A percentile compares a stretch with the other conserved stretches of the same genome.
These are phyloP conservation scores for Meganola albula DNA, from an alignment of 2,888 invertebrate species.

Conservation along the genomic window DNA sequence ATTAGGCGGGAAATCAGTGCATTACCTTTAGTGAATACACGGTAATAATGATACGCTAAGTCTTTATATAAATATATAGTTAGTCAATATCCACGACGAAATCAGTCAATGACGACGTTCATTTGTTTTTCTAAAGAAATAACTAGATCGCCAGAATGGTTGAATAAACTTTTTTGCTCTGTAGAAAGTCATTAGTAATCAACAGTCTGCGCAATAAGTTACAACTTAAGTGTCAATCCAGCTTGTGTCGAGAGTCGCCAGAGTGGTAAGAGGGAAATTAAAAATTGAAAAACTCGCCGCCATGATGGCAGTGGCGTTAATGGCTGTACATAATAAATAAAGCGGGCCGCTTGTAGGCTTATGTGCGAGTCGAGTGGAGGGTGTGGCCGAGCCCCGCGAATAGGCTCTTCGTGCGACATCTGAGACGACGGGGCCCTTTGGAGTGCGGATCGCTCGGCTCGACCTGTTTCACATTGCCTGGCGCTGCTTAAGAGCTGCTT, in stretches of 20 bases:
- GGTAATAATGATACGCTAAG: too few species aligned
- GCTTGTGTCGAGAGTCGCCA: slow-evolving; percentile 55
- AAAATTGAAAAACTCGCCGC: slow-evolving; percentile 75
- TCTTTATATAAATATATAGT: too few species aligned
- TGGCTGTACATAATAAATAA: slow-evolving; percentile 78
- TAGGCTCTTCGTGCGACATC: slow-evolving; percentile 73
- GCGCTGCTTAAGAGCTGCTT: slow-evolving; percentile 65
- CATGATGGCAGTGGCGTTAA: slow-evolving; percentile 74
- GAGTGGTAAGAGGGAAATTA: slow-evolving; percentile 68
- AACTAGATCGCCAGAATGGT: slow-evolving; percentile 9
- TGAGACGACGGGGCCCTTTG: slow-evolving; percentile 71
- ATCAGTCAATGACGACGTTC: too few species aligned
- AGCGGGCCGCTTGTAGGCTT: slow-evolving; percentile 70
- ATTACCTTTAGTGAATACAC: too few species aligned
- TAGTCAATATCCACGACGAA: too few species aligned
- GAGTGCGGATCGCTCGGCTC: slow-evolving; percentile 65
- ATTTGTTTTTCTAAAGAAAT: slow-evolving; percentile 6
- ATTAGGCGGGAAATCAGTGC: too few species aligned
- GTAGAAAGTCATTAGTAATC: slow-evolving; percentile 33
- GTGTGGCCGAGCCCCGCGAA: slow-evolving; percentile 73
- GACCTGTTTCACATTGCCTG: slow-evolving; percentile 75
- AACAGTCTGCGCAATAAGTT: slow-evolving; percentile 5
- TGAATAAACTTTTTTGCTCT: slow-evolving; percentile 30
- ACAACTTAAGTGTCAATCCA: slow-evolving; percentile 60
- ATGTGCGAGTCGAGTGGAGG: slow-evolving; percentile 74